These are phyloP conservation scores for Natator depressus DNA, from an alignment of 2,113 vertebrate species.

Conservation along the genomic window DNA sequence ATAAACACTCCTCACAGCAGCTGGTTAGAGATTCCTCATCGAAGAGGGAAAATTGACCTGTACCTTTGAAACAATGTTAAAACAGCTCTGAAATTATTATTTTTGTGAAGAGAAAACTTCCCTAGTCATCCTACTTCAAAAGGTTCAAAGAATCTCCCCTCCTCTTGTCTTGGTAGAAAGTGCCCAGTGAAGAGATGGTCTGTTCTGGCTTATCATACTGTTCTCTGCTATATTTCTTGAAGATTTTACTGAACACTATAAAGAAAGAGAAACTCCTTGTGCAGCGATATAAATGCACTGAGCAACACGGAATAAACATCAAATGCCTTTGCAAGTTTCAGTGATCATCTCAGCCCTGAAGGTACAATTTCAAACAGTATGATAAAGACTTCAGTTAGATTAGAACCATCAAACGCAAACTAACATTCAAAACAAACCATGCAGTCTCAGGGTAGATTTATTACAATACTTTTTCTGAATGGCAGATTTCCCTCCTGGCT, in stretches of 20 bases:
- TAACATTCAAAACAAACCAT: conserved; percentile 65
- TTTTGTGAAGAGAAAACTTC: conserved; percentile 18
- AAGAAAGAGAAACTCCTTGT: conserved; percentile 59
- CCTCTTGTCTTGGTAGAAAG: background rate
- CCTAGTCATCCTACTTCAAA: background rate
- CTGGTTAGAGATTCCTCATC: background rate
- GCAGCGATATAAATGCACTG: conserved; percentile 62
- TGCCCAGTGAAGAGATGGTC: background rate
- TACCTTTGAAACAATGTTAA: background rate
- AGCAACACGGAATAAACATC: conserved; percentile 68
- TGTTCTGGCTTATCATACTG: conserved; percentile 24
- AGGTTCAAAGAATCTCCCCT: background rate
- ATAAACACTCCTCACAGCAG: background rate
- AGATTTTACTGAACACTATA: conserved; percentile 54
- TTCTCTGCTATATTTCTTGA: conserved; percentile 25
- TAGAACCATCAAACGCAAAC: conserved; percentile 67
- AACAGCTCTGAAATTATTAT: background rate
- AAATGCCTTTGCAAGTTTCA: conserved; percentile 66
- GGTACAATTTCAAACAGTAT: conserved; percentile 51
- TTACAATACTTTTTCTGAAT: conserved; percentile 59
- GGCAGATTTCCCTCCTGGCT: conserved; percentile 63
- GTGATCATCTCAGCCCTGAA: conserved; percentile 46
- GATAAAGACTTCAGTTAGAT: conserved; percentile 71
- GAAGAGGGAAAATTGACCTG: background rate
- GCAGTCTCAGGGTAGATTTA: background rate